Evolutionary conservation across 2,113 vertebrate species (phyloP), one percentile per base, ranked within the genome.

Genomic region (Carassius auratus): DNA sequence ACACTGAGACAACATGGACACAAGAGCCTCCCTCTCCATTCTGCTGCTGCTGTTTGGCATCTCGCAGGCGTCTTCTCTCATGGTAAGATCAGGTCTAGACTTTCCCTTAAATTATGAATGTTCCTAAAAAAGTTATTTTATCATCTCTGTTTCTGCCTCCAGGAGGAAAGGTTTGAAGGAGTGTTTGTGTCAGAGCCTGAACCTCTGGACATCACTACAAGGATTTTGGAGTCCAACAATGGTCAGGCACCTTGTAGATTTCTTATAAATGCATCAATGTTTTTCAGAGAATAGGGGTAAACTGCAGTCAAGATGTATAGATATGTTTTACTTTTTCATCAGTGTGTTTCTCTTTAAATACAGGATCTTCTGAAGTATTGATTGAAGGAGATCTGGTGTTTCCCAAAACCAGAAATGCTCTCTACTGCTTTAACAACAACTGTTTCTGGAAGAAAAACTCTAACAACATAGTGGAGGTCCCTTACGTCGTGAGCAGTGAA

Each of bases 381-480:
- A 21, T 89, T 61, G 88, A 90, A 61, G 76, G 81, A 89, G 90
- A 84, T 57, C 62, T 77, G 73, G 84, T 86, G 9, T 14, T 90
- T 15, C 87, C 68, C 64, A 90, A 86, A 38, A 33, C 33, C 85
- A 89, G 77, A 62, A 91, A 81, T 76, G 86, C 91, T 86, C 59
- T n/a, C 1, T 21, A 62, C n/a, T 91, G 92, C 85, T 13, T 75
- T 3, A 48, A 62, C 69, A 88, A 59, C 15, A 62, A 23, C 33
- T 88, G 86, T 33, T 89, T 90, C 59, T 90, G 88, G 85, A 85
- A 79, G 83, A 89, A 89, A 83, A 89, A 78, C 15, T 38, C 4
- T 14, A 38, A 88, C 23, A 74, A 89, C 80, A 76, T 89, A 71
- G 88, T 89, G 3, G 86, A 86, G 42, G 85, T 86, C 14, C 74